Base-by-base conservation (phyloP, 2,888 invertebrate genomes). In the Sepioteuthis lessoniana region DNA sequence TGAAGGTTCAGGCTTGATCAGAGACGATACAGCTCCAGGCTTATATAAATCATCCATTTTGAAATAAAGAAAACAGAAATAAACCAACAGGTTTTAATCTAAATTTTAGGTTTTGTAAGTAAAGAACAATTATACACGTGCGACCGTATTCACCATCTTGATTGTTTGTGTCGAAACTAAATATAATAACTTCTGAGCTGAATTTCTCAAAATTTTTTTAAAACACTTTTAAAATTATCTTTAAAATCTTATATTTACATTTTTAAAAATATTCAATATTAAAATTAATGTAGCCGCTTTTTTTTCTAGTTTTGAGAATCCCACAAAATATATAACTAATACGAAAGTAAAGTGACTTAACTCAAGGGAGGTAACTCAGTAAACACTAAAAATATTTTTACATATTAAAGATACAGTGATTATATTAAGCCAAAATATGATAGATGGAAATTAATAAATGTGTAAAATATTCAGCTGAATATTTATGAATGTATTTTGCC, bases 41-140 rank as follows among this genome's bases (percentile, higher is more conserved):
- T 92, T 42, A 47, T 92, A 92, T n/a, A 92, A 25, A 46, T n/a
- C 31, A n/a, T 42, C 92, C 92, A 92, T 92, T 13, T 76, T 76
- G 76, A 3, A 76, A 35, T 76, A 13, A 16, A 76, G 31, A 50
- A 50, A 47, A 19, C 21, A 47, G 21, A 47, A 47, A 16, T n/a
- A 76, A 35, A 76, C n/a, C 28, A 35, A 13, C 76, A 19, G 13
- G n/a, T n/a, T 76, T n/a, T 76, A 3, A 1, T 7, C 76, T n/a
- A 76, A 76, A 35, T 76, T 60, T 76, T 4, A 25, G n/a, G 10
- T 31, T 60, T 60, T 10, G 28, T 31, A 31, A 60, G 25, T 8
- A 35, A n/a, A 10, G 16, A 25, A 76, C 16, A n/a, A 35, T 5
- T 16, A 76, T 4, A 76, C 76, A 76, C 76, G 76, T 76, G 76